Evolutionary conservation across 2,113 vertebrate genomes (phyloP), one percentile per base, ranked within the genome.

Genomic region (Casuarius casuarius): DNA sequence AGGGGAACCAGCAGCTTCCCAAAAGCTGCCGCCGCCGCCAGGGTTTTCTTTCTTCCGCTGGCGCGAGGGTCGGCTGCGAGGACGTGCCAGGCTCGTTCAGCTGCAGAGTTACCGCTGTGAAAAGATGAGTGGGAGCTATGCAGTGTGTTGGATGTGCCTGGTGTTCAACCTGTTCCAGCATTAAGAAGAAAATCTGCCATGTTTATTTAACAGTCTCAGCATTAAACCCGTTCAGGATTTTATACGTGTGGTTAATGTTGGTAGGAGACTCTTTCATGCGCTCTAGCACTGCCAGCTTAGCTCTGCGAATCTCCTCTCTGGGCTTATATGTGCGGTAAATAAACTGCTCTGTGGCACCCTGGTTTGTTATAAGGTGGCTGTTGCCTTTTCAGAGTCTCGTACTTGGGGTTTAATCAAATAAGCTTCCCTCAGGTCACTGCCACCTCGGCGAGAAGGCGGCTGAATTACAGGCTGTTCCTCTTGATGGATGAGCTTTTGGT

Each of bases 401-500:
- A 71, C 31, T 5, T 1, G 19, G 61, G 56, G 28, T 95, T 92
- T 81, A 80, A 94, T 91, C 82, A 71, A 33, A 59, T 11, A 26
- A 90, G 58, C 81, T 83, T 73, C 81, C 71, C 84, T 76, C 31
- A 33, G 87, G 92, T 96, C 92, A 84, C 82, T 44, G 87, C 81
- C 71, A 61, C 67, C 78, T 83, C 26, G 19, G 11, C 0, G 0
- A 87, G 62, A 23, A 92, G 87, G 74, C 87, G 46, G 91, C 78
- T 84, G 94, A 87, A n/a, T 87, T 87, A 79, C 54, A 85, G 63
- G 54, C 20, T 77, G 63, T 86, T 90, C 74, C 61, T 68, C 26
- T 13, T 94, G 96, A 95, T 95, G 91, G 84, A 96, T 96, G 91
- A 79, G 49, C 91, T 94, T 90, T 89, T 65, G 79, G 46, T 35